Percentiles rank a stretch among this genome's conserved stretches.
These are phyloP conservation scores for Trissolcus brochymenae DNA, from an alignment of 2,888 invertebrate genomes.

Conservation along the genomic window DNA sequence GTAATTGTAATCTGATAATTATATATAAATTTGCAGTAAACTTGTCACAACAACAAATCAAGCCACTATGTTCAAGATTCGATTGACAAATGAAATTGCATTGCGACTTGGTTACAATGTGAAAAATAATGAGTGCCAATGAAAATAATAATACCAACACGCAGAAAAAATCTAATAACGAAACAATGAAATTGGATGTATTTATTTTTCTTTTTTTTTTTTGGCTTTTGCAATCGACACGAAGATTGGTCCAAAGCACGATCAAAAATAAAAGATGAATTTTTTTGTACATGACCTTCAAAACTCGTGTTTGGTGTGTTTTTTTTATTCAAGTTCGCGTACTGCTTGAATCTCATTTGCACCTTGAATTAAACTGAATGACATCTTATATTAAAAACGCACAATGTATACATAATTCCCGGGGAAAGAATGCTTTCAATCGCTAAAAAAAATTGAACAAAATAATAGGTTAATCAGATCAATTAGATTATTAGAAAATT, in stretches of 20 bases:
- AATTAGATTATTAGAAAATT: too few relatives aligned
- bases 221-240: conserved; percentile 30
- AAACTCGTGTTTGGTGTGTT: not conserved
- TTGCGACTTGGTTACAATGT: conserved; percentile 15
- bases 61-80: conserved; percentile 50
- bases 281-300: not conserved
- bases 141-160: conserved; percentile 19
- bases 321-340: conserved; percentile 1
- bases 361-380: conserved; percentile 27
- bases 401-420: conserved; percentile 5
- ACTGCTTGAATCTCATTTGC: conserved; percentile 18
- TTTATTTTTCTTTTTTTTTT: conserved; percentile 7
- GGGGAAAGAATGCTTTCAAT: conserved; percentile 25
- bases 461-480: too few relatives aligned
- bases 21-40: conserved; percentile 49
- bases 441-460: not conserved
- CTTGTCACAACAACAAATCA: conserved; percentile 64
- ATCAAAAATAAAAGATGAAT: conserved; percentile 3
- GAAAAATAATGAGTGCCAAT: conserved; percentile 19
- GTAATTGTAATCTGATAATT: conserved; percentile 61
- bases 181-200: conserved; percentile 14
- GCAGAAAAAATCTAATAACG: conserved; percentile 23
- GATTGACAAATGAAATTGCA: conserved; percentile 34
- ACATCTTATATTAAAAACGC: conserved; percentile 23
- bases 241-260: conserved; percentile 26